A percentile compares a stretch with the other conserved stretches of the same genome.
phyloP scores from a whole-genome alignment of 1,140 invertebrate species.

The Drosophila nigrodunni region DNA sequence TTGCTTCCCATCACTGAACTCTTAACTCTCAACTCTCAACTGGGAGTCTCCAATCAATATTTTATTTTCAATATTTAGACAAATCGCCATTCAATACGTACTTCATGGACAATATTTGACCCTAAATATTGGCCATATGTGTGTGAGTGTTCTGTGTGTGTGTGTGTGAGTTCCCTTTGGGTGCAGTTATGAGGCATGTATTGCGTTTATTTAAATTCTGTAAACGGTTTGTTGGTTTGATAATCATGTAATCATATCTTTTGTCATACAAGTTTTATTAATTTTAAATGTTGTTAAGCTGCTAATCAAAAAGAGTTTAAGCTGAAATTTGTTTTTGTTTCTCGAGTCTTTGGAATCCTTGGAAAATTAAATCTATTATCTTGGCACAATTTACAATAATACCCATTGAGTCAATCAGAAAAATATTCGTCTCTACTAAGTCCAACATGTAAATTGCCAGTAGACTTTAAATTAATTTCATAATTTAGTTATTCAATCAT shows the following conservation, averaged over 20 bases:
- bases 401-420: too few relatives aligned
- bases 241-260: conserved; percentile 20
- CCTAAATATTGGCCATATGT: conserved; percentile 61
- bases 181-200: conserved; percentile 34
- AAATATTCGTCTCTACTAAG: too few relatives aligned
- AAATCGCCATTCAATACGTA: conserved; percentile 68
- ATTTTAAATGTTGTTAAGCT: neutral
- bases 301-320: too few relatives aligned
- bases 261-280: neutral
- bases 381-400: too few relatives aligned
- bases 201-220: conserved; percentile 27
- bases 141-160: neutral
- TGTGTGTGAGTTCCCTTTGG: conserved; percentile 2
- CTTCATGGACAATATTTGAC: conserved; percentile 63
- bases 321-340: too few relatives aligned
- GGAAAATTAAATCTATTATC: too few relatives aligned
- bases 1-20: conserved; percentile 7
- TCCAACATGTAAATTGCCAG: too few relatives aligned
- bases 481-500: too few relatives aligned
- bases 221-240: conserved; percentile 26
- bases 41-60: conserved; percentile 67
- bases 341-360: too few relatives aligned
- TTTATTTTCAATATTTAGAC: conserved; percentile 83
- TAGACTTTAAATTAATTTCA: too few relatives aligned
- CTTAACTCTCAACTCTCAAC: conserved; percentile 19